These are phyloP conservation scores for Pogoniulus pusillus DNA, from an alignment of 2,797 vertebrate genomes.

Conservation along the genomic window DNA sequence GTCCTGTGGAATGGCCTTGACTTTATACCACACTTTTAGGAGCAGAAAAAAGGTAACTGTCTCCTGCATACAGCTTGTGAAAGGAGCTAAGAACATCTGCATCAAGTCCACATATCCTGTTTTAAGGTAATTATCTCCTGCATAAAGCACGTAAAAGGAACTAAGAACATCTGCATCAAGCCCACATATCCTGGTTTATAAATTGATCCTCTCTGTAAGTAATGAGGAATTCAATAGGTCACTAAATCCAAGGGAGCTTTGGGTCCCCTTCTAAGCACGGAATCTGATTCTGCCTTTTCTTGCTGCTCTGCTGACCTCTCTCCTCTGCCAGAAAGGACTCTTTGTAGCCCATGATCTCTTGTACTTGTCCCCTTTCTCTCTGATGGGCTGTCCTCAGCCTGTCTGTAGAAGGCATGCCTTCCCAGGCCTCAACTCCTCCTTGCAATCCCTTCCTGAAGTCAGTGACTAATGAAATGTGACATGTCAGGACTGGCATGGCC, in stretches of 20 bases:
- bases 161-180: background rate
- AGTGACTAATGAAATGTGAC: background rate
- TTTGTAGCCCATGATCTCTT: background rate
- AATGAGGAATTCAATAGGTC: constrained; percentile 17
- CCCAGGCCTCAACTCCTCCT: background rate
- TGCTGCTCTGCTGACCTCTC: background rate
- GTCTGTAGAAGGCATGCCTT: background rate
- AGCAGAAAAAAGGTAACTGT: background rate
- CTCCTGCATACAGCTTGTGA: background rate
- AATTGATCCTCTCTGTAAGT: background rate
- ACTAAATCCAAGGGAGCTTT: background rate
- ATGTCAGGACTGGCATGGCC: background rate
- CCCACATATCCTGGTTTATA: background rate
- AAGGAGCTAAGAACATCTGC: background rate
- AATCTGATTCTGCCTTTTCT: background rate
- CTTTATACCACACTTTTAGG: background rate
- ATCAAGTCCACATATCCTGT: background rate
- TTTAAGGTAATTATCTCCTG: background rate
- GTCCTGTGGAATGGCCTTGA: background rate
- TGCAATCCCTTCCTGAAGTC: background rate
- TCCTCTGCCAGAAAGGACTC: background rate
- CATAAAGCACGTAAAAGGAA: background rate
- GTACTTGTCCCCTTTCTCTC: background rate
- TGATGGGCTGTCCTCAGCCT: background rate
- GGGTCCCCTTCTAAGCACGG: background rate